phyloP scores from a whole-genome alignment of 2,797 vertebrate species.

The Aselliscus stoliczkanus region DNA sequence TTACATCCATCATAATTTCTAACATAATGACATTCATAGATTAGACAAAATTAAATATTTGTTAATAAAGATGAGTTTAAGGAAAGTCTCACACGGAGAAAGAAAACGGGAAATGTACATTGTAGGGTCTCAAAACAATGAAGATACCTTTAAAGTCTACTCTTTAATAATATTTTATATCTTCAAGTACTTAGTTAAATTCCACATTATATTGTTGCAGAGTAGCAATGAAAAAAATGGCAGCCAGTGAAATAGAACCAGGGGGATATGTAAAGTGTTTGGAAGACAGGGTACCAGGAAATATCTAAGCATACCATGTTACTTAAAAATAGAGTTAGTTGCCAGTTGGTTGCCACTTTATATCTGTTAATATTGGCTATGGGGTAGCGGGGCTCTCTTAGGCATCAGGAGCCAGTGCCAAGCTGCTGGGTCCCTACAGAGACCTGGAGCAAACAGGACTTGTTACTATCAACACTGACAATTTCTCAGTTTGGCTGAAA shows the following conservation, averaged over 20 bases:
- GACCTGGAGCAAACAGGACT: not conserved
- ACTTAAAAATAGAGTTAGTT: not conserved
- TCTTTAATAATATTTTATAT: not conserved
- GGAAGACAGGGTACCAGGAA: not conserved
- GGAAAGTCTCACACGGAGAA: not conserved
- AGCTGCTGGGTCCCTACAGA: accelerated
- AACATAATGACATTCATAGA: not conserved
- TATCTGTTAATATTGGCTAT: not conserved
- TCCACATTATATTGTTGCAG: not conserved
- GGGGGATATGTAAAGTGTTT: not conserved
- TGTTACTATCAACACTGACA: not conserved
- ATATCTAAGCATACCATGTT: not conserved
- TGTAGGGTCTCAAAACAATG: not conserved
- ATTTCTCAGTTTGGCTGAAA: not conserved
- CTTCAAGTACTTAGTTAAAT: not conserved
- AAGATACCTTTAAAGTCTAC: not conserved
- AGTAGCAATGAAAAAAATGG: not conserved
- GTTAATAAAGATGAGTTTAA: not conserved
- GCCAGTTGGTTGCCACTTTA: accelerated
- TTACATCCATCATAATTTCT: not conserved
- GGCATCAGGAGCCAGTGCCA: not conserved
- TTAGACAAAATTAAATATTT: not conserved
- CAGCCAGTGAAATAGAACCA: not conserved
- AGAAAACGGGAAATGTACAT: not conserved
- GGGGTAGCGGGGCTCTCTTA: not conserved